These are phyloP conservation scores for Deilephila elpenor DNA, from an alignment of 2,888 invertebrate species.

Conservation along the genomic window DNA sequence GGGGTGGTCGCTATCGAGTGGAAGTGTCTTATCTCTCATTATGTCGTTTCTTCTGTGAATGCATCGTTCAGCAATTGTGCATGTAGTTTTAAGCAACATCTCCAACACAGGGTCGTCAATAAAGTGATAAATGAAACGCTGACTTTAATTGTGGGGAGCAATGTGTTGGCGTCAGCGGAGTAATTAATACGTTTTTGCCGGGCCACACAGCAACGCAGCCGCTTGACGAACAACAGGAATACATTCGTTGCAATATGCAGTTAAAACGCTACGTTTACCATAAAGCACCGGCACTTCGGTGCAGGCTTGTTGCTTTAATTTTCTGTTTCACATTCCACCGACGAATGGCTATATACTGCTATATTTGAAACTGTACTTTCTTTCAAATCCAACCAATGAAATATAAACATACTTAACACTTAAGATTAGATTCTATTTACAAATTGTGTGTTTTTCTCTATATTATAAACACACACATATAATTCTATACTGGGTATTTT, in stretches of 20 bases:
- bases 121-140: constrained; percentile 1
- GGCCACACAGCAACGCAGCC: neutral
- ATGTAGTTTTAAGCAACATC: neutral
- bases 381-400: neutral
- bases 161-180: constrained; percentile 2
- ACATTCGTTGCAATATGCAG: constrained; percentile 60
- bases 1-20: constrained; percentile 46
- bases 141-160: constrained; percentile 1
- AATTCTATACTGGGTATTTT: too few species aligned
- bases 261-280: constrained; percentile 69
- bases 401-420: neutral
- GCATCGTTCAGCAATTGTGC: neutral
- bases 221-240: constrained; percentile 58
- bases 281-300: constrained; percentile 50
- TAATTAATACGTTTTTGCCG: neutral
- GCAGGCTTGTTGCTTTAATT: constrained; percentile 45
- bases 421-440: neutral
- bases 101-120: neutral
- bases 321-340: constrained; percentile 61
- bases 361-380: constrained; percentile 46
- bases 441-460: neutral
- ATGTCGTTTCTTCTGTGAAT: neutral
- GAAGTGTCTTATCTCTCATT: constrained; percentile 9
- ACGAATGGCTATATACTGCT: constrained; percentile 57
- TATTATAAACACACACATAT: too few species aligned